A percentile compares a stretch with the other conserved stretches of the same genome.
Conservation (phyloP, 37 sponge, comb jelly and placozoan genomes). For the Dysidea cf. avara region DNA sequence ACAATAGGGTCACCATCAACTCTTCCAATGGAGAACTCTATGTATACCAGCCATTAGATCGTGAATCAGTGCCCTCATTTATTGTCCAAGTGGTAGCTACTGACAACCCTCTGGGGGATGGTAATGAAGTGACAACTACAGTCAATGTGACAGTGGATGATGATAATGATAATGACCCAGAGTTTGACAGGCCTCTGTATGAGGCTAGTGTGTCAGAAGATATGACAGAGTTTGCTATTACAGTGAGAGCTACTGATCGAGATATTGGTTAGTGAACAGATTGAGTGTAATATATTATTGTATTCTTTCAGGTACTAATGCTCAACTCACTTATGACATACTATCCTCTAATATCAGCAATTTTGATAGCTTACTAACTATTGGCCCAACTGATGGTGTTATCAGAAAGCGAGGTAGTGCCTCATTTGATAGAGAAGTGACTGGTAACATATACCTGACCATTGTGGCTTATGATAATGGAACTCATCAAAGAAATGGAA, state of each 20-base stretch:
- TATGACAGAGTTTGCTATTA: neutral
- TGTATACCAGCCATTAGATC: neutral
- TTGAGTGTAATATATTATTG: neutral
- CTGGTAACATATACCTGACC: conserved; percentile 1
- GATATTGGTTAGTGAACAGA: neutral
- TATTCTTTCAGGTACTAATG: neutral
- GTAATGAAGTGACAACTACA: neutral
- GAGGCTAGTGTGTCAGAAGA: conserved; percentile 3
- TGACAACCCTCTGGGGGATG: neutral
- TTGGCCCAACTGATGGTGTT: neutral
- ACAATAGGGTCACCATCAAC: conserved; percentile 9
- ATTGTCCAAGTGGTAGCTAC: conserved; percentile 7
- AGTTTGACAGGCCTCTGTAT: neutral
- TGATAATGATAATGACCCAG: too few relatives aligned
- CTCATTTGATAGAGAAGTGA: neutral
- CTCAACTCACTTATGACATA: conserved; percentile 3
- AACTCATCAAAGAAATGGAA: neutral
- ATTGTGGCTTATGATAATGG: conserved; percentile 16
- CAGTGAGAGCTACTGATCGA: too few relatives aligned
- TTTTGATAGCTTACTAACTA: conserved; percentile 1
- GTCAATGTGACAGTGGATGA: neutral
- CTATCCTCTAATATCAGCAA: neutral
- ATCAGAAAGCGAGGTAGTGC: neutral
- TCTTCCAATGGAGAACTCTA: conserved; percentile 18
- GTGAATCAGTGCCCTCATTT: neutral